Conservation (phyloP, 2,888 invertebrate genomes). For the Alcis repandata region DNA sequence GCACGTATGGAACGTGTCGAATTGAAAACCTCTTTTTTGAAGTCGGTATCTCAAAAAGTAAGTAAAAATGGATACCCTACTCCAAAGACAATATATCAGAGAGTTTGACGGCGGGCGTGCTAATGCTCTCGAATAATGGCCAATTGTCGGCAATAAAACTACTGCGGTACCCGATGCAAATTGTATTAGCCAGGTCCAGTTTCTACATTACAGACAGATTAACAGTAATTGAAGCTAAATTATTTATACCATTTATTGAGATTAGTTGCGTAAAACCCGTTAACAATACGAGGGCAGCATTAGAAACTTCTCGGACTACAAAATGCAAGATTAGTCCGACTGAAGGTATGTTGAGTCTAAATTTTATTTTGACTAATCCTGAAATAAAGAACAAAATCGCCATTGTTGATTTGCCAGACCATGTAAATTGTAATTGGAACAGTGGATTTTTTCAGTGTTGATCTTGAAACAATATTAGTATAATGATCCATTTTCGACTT, state of each 20-base stretch:
- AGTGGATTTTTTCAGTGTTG: too few species aligned
- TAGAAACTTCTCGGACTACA: background rate
- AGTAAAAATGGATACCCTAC: constrained; percentile 32
- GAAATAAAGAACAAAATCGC: too few species aligned
- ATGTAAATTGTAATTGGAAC: too few species aligned
- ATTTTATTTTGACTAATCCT: too few species aligned
- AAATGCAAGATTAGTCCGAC: background rate
- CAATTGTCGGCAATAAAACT: constrained; percentile 76
- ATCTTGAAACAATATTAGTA: too few species aligned
- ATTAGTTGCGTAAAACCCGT: background rate
- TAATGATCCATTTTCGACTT: too few species aligned
- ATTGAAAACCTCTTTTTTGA: too few species aligned
- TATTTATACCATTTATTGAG: constrained; percentile 45
- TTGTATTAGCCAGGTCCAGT: constrained; percentile 65
- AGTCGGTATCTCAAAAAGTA: background rate
- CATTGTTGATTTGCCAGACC: too few species aligned
- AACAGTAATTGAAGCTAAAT: constrained; percentile 67
- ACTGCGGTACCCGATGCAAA: constrained; percentile 72
- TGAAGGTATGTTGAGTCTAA: too few species aligned
- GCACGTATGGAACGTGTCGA: too few species aligned
- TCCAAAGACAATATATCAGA: constrained; percentile 65
- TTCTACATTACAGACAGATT: constrained; percentile 57
- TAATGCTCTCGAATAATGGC: constrained; percentile 70
- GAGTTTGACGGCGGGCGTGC: constrained; percentile 67
- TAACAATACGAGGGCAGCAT: background rate